Conservation (phyloP, 2,113 vertebrate species). For the Oreochromis aureus region DNA sequence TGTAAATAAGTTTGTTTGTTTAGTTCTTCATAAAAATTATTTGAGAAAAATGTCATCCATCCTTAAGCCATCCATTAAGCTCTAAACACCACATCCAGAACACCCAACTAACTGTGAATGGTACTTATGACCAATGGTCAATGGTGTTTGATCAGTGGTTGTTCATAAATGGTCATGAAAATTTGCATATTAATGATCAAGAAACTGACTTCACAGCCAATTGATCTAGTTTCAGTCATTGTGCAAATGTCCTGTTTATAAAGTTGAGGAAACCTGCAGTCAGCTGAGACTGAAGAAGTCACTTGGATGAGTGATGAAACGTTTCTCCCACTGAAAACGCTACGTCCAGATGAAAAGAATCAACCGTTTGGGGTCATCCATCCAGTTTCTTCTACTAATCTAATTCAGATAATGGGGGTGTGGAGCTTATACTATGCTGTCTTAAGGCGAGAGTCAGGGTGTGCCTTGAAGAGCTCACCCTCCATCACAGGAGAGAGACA, state of each 20-base stretch:
- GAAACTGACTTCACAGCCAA: background rate
- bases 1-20: background rate
- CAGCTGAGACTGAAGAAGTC: background rate
- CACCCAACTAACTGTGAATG: background rate
- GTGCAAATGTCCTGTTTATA: fast-evolving
- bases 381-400: background rate
- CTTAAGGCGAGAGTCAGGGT: background rate
- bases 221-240: background rate
- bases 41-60: background rate
- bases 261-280: background rate
- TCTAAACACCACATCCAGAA: background rate
- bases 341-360: background rate
- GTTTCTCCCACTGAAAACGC: background rate
- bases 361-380: background rate
- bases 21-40: background rate
- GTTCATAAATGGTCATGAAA: background rate
- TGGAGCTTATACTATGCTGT: background rate
- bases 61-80: background rate
- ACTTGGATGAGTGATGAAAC: background rate
- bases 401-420: background rate
- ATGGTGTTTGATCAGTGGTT: background rate
- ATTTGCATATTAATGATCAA: background rate
- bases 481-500: fast-evolving
- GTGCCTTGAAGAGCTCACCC: background rate
- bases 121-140: background rate